phyloP scores from a whole-genome alignment of 1,140 invertebrate genomes.

The Camponotus pennsylvanicus region DNA sequence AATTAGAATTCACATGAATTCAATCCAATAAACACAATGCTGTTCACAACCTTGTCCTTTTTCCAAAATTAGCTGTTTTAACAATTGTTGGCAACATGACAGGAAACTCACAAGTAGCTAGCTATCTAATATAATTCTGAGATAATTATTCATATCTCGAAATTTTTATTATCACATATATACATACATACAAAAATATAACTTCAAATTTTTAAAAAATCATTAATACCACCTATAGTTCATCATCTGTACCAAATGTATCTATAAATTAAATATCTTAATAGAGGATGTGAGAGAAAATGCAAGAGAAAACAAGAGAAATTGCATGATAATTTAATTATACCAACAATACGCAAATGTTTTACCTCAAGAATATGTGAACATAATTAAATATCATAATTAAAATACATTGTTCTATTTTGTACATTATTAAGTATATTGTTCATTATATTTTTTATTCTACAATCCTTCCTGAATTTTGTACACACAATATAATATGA shows the following conservation, averaged over 20 bases:
- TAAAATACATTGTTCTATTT: not conserved
- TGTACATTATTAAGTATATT: slow-evolving; percentile 40
- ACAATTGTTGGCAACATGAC: too few species aligned
- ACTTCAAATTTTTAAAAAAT: not conserved
- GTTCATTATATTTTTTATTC: not conserved
- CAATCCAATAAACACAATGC: too few species aligned
- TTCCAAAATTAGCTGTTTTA: too few species aligned
- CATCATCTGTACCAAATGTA: not conserved
- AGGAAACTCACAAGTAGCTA: too few species aligned
- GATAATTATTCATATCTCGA: slow-evolving; percentile 8
- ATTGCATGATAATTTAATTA: not conserved
- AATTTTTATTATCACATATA: not conserved
- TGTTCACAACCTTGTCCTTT: too few species aligned
- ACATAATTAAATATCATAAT: slow-evolving; percentile 6
- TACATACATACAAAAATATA: not conserved
- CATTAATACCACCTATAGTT: not conserved
- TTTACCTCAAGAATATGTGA: not conserved
- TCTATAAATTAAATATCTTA: not conserved
- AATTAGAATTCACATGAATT: too few species aligned
- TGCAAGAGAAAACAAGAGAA: not conserved
- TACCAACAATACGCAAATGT: not conserved
- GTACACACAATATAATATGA: not conserved
- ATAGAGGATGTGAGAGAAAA: not conserved
- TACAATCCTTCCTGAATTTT: not conserved
- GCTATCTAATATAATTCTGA: too few species aligned